These are phyloP conservation scores for Apodemia zela DNA, from an alignment of 2,888 invertebrate species.

Conservation along the genomic window DNA sequence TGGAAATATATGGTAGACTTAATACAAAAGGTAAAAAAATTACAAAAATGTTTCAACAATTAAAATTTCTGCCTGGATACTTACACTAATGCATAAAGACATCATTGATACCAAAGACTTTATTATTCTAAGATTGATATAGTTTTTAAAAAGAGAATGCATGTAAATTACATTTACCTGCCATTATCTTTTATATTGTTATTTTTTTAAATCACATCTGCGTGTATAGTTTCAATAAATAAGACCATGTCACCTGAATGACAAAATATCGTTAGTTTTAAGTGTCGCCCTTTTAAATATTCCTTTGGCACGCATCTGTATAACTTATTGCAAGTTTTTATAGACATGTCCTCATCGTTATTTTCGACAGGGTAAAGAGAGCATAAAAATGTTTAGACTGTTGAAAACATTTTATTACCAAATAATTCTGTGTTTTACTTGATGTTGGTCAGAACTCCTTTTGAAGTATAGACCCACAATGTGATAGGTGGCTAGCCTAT, in stretches of 20 bases:
- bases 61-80: too few species aligned
- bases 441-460: not conserved
- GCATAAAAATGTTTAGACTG: not conserved
- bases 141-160: too few species aligned
- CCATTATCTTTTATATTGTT: not conserved
- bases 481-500: too few species aligned
- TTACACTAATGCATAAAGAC: too few species aligned
- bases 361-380: not conserved
- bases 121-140: too few species aligned
- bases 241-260: conserved; percentile 43
- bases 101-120: too few species aligned
- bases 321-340: conserved; percentile 34
- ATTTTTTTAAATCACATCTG: conserved; percentile 34
- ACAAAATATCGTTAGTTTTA: conserved; percentile 45
- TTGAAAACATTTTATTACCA: not conserved
- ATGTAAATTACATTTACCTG: conserved; percentile 14
- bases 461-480: not conserved
- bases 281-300: conserved; percentile 42
- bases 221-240: conserved; percentile 58
- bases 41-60: too few species aligned
- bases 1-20: too few species aligned
- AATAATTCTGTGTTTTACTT: not conserved
- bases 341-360: conserved; percentile 6
- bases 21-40: too few species aligned
- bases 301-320: conserved; percentile 49